These are phyloP conservation scores for Plecotus auritus DNA, from an alignment of 2,113 vertebrate species.

Conservation along the genomic window DNA sequence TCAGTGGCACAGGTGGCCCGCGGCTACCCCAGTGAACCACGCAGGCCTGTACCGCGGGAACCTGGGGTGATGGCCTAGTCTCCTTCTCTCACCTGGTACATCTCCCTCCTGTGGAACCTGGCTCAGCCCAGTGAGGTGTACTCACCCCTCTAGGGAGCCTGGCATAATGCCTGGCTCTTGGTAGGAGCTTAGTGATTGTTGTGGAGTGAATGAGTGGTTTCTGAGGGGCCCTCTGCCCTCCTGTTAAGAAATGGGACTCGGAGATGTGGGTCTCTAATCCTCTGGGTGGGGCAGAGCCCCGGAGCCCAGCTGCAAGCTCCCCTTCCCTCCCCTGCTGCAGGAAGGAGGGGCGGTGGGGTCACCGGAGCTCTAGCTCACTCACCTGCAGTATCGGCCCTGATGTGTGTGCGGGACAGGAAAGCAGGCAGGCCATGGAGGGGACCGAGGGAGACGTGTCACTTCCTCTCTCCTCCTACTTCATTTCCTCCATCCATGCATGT, in stretches of 20 bases:
- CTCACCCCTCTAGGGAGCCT: not conserved
- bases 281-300: accelerated
- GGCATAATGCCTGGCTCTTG: not conserved
- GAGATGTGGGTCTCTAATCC: too few relatives aligned
- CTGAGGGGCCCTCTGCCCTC: not conserved
- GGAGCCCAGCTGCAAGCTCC: not conserved
- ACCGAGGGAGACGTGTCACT: accelerated
- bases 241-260: not conserved
- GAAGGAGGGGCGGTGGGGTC: too few relatives aligned
- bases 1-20: accelerated
- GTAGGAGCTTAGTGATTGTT: not conserved
- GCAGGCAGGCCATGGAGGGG: accelerated
- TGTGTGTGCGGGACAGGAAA: not conserved
- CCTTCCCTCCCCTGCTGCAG: too few relatives aligned
- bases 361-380: not conserved
- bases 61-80: accelerated
- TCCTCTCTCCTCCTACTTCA: not conserved
- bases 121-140: accelerated
- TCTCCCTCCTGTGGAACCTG: not conserved
- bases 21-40: accelerated
- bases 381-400: not conserved
- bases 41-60: not conserved
- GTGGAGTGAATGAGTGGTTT: not conserved
- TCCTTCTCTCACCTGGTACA: not conserved
- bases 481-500: not conserved